phyloP scores from a whole-genome alignment of 2,888 invertebrate species.

The Euzophera pinguis region DNA sequence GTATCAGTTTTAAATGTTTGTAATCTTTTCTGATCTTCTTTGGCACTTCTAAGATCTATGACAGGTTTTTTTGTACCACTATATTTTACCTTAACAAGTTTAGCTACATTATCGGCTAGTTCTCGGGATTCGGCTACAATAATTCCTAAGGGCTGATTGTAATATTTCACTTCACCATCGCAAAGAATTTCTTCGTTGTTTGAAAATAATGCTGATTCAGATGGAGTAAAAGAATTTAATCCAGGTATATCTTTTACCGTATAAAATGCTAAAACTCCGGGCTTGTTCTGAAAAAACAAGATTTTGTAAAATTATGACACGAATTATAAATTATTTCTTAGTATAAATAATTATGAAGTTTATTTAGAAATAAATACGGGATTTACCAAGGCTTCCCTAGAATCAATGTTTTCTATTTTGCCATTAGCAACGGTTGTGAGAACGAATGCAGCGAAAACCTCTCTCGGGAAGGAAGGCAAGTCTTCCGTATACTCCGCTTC shows the following conservation, averaged over 20 bases:
- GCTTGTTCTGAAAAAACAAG: slow-evolving; percentile 62
- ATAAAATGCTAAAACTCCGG: slow-evolving; percentile 82
- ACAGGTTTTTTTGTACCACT: slow-evolving; percentile 45
- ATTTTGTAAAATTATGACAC: neutral
- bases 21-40: slow-evolving; percentile 26
- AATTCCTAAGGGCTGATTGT: slow-evolving; percentile 44
- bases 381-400: slow-evolving; percentile 80
- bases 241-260: slow-evolving; percentile 84
- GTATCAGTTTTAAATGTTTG: slow-evolving; percentile 17
- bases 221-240: slow-evolving; percentile 71
- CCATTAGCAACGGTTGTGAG: slow-evolving; percentile 72
- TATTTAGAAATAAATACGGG: no score
- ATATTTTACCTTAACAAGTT: slow-evolving; percentile 76
- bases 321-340: neutral
- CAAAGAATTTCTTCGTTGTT: slow-evolving; percentile 53
- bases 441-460: slow-evolving; percentile 84
- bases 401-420: slow-evolving; percentile 78
- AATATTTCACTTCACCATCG: slow-evolving; percentile 36
- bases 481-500: slow-evolving; percentile 85
- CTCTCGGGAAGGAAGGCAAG: slow-evolving; percentile 75
- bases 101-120: slow-evolving; percentile 76
- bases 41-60: slow-evolving; percentile 31
- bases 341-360: no score
- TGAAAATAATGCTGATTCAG: slow-evolving; percentile 22
- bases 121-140: slow-evolving; percentile 79